Percentiles rank a stretch among this genome's conserved stretches.
Conservation (phyloP, 2,797 vertebrate species). For the Toxotes lorentzi region DNA sequence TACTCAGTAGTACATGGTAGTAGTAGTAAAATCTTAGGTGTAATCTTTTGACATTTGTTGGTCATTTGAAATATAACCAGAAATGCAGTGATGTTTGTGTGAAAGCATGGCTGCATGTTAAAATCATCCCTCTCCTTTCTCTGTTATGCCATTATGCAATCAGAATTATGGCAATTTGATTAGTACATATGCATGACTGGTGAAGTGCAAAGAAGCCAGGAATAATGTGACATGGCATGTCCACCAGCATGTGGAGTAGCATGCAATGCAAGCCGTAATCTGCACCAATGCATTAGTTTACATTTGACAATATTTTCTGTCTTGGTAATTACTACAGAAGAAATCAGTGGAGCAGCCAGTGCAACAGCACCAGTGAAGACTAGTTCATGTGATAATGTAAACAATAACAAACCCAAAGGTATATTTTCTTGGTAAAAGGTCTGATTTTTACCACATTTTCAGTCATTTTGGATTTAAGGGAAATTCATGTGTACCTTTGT, state of each 20-base stretch:
- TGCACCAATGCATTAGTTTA: conserved; percentile 40
- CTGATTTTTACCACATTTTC: conserved; percentile 13
- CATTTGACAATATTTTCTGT: conserved; percentile 61
- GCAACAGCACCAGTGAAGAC: conserved; percentile 60
- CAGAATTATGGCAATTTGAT: not conserved
- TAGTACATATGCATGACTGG: not conserved
- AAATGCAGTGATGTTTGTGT: conserved; percentile 1
- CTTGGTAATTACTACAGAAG: conserved; percentile 68
- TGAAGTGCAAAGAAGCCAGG: not conserved
- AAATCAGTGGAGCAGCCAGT: conserved; percentile 69
- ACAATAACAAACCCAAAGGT: conserved; percentile 76
- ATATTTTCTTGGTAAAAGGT: conserved; percentile 46
- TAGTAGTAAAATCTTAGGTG: not conserved
- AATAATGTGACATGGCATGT: conserved; percentile 24
- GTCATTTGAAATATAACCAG: not conserved
- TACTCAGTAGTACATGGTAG: not conserved
- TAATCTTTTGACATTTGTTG: not conserved
- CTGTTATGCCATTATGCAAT: not conserved
- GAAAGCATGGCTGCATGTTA: conserved; percentile 42
- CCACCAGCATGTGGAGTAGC: conserved; percentile 53
- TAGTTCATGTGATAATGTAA: conserved; percentile 76
- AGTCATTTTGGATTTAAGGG: conserved; percentile 16
- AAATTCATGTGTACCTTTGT: not conserved
- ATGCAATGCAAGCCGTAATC: conserved; percentile 65
- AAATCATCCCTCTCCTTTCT: conserved; percentile 4